These are phyloP conservation scores for Sinopyrophorus schimmeli DNA, from an alignment of 2,888 invertebrate species.

Conservation along the genomic window DNA sequence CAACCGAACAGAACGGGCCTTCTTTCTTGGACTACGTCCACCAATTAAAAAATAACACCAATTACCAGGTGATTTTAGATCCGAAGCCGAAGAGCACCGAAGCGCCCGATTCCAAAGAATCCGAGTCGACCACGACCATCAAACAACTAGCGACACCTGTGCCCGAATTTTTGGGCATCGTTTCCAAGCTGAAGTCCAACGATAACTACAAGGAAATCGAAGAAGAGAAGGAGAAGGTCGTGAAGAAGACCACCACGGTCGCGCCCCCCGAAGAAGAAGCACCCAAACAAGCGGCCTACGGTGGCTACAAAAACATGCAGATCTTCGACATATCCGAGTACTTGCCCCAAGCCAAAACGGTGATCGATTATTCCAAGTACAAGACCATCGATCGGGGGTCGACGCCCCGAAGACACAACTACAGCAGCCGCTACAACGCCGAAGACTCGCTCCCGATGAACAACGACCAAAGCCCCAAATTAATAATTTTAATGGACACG, in stretches of 20 bases:
- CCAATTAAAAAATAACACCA: slow-evolving; percentile 43
- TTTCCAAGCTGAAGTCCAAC: slow-evolving; percentile 44
- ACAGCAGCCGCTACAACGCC: slow-evolving; percentile 43
- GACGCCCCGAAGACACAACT: slow-evolving; percentile 32
- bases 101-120: slow-evolving; percentile 34
- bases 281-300: slow-evolving; percentile 48
- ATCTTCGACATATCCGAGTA: slow-evolving; percentile 52
- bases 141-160: slow-evolving; percentile 42
- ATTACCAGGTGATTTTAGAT: slow-evolving; percentile 49
- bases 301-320: slow-evolving; percentile 37
- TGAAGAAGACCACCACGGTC: slow-evolving; percentile 27
- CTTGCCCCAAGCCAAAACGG: slow-evolving; percentile 48
- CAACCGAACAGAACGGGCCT: slow-evolving; percentile 41
- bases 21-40: slow-evolving; percentile 49
- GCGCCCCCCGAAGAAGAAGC: slow-evolving; percentile 29
- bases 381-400: slow-evolving; percentile 49
- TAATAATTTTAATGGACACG: slow-evolving; percentile 3
- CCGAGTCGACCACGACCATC: slow-evolving; percentile 35
- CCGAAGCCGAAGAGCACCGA: slow-evolving; percentile 48
- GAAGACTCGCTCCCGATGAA: slow-evolving; percentile 27
- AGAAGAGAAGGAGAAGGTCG: slow-evolving; percentile 45
- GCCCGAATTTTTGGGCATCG: slow-evolving; percentile 48
- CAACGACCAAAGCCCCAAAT: slow-evolving; percentile 8
- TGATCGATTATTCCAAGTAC: slow-evolving; percentile 52
- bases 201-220: slow-evolving; percentile 46